phyloP scores from a whole-genome alignment of 35 echinoderm and acorn worm genomes.

The Lytechinus pictus region DNA sequence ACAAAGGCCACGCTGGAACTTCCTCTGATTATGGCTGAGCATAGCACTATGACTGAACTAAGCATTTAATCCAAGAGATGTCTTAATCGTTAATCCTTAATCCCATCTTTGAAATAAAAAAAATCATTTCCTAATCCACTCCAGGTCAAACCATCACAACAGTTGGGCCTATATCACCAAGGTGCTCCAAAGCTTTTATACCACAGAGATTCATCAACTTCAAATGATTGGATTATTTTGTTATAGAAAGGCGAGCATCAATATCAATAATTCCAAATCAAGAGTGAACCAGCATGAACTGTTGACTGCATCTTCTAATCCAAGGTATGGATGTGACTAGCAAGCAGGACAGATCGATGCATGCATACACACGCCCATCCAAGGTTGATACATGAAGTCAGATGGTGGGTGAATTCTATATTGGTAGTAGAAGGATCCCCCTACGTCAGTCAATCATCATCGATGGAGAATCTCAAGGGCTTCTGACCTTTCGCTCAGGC shows the following conservation, averaged over 20 bases:
- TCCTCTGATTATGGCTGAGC: not conserved
- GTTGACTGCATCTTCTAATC: not conserved
- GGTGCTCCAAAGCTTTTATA: not conserved
- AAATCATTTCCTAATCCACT: not conserved
- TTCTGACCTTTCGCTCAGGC: constrained; percentile 37
- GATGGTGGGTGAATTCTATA: not conserved
- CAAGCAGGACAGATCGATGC: not conserved
- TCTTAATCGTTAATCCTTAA: not conserved
- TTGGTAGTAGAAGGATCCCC: not conserved
- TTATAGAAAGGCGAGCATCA: not conserved
- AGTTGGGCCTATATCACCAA: not conserved
- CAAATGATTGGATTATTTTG: not conserved
- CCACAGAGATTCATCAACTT: not conserved
- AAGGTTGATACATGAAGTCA: not conserved
- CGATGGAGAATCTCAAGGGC: not conserved
- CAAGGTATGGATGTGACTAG: not conserved
- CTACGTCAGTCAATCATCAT: not conserved
- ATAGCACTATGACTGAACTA: not conserved
- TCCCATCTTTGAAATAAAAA: not conserved
- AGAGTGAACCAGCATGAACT: not conserved
- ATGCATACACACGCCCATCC: not conserved
- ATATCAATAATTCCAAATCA: not conserved
- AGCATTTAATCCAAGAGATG: constrained; percentile 3
- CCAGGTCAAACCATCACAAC: not conserved
- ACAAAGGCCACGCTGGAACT: not conserved